These are phyloP conservation scores for Lepilemur septentrionalis DNA, from an alignment of 2,797 vertebrate species.

Conservation along the genomic window DNA sequence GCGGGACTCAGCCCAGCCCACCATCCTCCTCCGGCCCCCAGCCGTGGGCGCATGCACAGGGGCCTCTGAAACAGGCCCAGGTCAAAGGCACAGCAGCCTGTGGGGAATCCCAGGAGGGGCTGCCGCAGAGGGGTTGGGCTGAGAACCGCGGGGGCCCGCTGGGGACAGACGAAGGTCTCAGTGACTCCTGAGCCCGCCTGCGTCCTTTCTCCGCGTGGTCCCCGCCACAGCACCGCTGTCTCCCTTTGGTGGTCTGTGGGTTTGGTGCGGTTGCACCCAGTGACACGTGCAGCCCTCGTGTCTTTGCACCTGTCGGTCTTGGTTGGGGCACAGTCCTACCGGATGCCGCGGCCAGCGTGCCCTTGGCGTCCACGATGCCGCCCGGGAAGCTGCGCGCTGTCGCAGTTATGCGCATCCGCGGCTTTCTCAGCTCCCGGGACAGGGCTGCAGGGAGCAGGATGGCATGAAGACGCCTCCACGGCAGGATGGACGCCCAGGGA, in stretches of 20 bases:
- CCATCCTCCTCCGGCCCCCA: not conserved
- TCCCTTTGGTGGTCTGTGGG: not conserved
- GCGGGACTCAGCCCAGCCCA: no score
- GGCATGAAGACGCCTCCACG: rapidly evolving
- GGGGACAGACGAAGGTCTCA: not conserved
- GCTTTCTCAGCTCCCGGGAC: not conserved
- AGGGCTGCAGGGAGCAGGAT: rapidly evolving
- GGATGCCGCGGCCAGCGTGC: rapidly evolving
- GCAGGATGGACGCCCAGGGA: not conserved
- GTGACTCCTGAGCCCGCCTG: not conserved
- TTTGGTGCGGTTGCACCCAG: no score
- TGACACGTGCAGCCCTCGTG: rapidly evolving
- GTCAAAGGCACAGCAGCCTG: not conserved
- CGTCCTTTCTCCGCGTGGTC: rapidly evolving
- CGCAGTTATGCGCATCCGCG: rapidly evolving
- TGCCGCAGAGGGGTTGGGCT: not conserved
- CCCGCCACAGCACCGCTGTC: not conserved
- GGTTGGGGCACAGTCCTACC: rapidly evolving
- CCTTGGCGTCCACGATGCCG: rapidly evolving
- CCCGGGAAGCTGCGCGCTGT: rapidly evolving
- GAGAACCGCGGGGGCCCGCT: not conserved
- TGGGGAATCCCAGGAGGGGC: not conserved
- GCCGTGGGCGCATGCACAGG: rapidly evolving
- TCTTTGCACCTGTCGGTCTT: not conserved
- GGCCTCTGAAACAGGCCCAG: not conserved